Percentiles rank a stretch among this genome's conserved stretches.
Conservation (phyloP, 2,797 vertebrate species). For the Ara ararauna region DNA sequence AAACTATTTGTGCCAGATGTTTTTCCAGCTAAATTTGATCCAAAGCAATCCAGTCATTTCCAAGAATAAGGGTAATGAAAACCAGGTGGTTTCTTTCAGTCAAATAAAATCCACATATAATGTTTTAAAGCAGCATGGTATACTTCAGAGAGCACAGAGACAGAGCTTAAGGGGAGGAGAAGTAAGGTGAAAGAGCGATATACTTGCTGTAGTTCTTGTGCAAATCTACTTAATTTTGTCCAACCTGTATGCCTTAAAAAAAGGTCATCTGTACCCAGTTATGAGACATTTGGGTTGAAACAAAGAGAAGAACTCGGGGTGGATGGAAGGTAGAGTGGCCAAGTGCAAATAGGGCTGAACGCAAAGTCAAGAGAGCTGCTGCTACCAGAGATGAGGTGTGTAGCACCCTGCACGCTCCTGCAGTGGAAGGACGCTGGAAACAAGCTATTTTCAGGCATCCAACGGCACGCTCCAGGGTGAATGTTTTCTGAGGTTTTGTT, state of each 20-base stretch:
- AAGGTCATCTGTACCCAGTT: background rate
- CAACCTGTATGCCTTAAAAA: background rate
- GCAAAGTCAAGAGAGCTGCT: accelerated
- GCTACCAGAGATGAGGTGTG: too few species aligned
- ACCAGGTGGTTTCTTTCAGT: background rate
- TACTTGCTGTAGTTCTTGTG: background rate
- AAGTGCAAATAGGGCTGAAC: background rate
- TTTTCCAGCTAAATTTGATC: background rate
- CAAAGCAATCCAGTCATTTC: background rate
- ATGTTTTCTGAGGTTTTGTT: background rate
- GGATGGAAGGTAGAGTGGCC: background rate
- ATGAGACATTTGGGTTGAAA: background rate
- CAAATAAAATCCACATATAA: background rate
- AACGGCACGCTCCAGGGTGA: accelerated
- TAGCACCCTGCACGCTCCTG: background rate
- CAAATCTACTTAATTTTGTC: background rate
- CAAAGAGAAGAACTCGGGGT: background rate
- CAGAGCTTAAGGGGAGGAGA: background rate
- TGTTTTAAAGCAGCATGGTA: background rate
- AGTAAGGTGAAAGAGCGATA: background rate
- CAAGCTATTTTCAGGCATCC: background rate
- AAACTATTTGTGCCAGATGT: background rate
- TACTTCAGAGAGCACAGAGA: background rate
- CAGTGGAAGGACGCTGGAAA: background rate
- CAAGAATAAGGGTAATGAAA: background rate